Evolutionary conservation across 2,888 invertebrate species (phyloP).

Genomic region (Teleiodes luculella): DNA sequence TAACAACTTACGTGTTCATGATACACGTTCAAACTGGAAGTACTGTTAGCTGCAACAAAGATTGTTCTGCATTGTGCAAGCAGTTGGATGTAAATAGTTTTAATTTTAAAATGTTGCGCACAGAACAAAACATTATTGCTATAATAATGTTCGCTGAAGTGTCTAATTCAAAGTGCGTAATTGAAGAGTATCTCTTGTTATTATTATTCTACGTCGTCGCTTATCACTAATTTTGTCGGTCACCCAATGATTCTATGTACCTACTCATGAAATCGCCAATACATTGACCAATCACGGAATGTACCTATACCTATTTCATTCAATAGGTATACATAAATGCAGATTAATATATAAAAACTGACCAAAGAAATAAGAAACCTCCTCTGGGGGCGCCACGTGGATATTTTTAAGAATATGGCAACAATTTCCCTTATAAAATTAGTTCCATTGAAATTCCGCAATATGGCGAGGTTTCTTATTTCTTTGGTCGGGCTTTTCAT

Average conservation of each 20-base stretch:
- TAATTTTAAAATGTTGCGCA: background rate
- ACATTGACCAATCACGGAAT: background rate
- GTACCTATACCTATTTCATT: background rate
- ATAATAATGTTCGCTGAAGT: background rate
- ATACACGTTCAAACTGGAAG: slow-evolving; percentile 9
- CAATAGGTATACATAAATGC: too few relatives aligned
- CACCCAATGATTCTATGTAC: background rate
- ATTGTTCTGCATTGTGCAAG: background rate
- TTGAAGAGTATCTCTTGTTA: background rate
- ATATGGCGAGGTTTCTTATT: too few relatives aligned
- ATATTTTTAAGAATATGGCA: too few relatives aligned
- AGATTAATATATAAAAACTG: too few relatives aligned
- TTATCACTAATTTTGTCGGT: background rate
- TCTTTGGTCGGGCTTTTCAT: too few relatives aligned
- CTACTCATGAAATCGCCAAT: background rate
- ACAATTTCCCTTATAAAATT: too few relatives aligned
- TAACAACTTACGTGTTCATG: slow-evolving; percentile 19
- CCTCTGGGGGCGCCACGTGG: too few relatives aligned
- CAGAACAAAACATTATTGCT: background rate
- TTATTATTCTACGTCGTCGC: background rate
- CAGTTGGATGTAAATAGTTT: background rate
- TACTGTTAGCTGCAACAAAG: background rate
- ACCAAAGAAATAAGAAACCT: too few relatives aligned
- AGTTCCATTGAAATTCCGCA: too few relatives aligned
- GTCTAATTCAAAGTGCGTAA: background rate